Base-by-base conservation (phyloP, 2,888 invertebrate species). In the Drosophila pseudotakahashii region DNA sequence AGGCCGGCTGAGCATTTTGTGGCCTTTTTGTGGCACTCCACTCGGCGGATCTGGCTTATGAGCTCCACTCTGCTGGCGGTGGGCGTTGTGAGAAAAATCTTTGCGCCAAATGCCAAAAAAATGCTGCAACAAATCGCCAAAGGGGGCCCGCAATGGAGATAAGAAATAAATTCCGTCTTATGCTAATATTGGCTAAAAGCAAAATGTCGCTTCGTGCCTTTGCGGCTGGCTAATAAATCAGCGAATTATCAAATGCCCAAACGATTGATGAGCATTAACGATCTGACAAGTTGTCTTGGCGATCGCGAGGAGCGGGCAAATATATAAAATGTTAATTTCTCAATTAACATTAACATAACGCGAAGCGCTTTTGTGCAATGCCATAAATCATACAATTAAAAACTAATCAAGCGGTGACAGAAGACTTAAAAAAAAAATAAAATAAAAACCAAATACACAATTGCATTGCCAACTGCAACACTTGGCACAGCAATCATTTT, bases 321-420 rank as follows among this genome's bases (percentile, higher is more conserved):
- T 47, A 50, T 54, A 57, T 53, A 73, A 73, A 75, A 79, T 83
- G 77, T 60, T 82, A 83, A 83, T 83, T 85, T 83, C 82, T 85
- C 82, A 83, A 83, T 83, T 80, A 82, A 69, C 76, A 81, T 81
- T 81, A 81, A 76, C 84, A 85, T 82, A 82, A 79, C 80, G 47
- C 64, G 54, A 77, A 67, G 74, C 50, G 71, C 75, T 74, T 83
- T 80, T 84, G 70, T 79, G 85, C 85, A 82, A 81, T 81, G 73
- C 79, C 69, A 85, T 85, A 85, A 85, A 85, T 85, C 84, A 85
- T 78, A 85, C 84, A 85, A 85, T 85, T 85, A 85, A 85, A 85
- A 85, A 84, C 84, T 86, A 85, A 85, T 85, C 84, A 85, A 84
- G 87, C 81, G 79, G 81, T 85, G 86, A 85, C 84, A 85, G 79